phyloP scores from a whole-genome alignment of 2,888 invertebrate species.

The Callyntrura guangdongensis region DNA sequence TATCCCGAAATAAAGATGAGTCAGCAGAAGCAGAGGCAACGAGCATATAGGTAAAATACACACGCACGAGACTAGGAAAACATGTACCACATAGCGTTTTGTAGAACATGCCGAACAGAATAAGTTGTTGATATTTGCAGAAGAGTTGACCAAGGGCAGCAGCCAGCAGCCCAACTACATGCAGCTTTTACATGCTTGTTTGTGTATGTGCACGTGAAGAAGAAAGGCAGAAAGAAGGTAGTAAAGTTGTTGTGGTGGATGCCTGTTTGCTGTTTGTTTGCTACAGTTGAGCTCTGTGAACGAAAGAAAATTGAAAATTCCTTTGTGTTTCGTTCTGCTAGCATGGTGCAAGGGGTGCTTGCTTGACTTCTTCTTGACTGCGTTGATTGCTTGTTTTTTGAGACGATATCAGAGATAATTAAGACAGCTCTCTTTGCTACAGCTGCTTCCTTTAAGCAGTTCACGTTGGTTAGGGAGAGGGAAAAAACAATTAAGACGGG shows the following conservation, averaged over 20 bases:
- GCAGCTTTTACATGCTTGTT: constrained; percentile 15
- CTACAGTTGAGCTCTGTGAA: background rate
- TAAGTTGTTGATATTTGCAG: constrained; percentile 19
- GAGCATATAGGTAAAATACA: background rate
- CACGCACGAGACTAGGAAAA: background rate
- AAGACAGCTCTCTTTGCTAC: constrained; percentile 51
- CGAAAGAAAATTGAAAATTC: constrained; percentile 73
- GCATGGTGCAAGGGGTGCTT: background rate
- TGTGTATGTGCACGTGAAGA: background rate
- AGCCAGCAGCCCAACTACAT: constrained; percentile 16
- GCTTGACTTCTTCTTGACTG: background rate
- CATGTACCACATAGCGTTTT: background rate
- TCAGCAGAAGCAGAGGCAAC: constrained; percentile 31
- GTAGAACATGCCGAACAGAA: background rate
- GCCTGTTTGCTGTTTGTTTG: background rate
- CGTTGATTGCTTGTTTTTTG: constrained; percentile 51
- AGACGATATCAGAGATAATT: constrained; percentile 55
- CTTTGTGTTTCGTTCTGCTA: constrained; percentile 41
- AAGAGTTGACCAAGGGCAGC: constrained; percentile 38
- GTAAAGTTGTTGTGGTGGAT: background rate
- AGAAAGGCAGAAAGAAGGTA: background rate
- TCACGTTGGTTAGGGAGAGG: constrained; percentile 1
- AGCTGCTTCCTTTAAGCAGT: constrained; percentile 22
- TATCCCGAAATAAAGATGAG: constrained; percentile 63
- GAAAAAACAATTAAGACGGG: constrained; percentile 55